Evolutionary conservation across 2,888 invertebrate genomes (phyloP).

Genomic region (Aleiodes leptofemur): DNA sequence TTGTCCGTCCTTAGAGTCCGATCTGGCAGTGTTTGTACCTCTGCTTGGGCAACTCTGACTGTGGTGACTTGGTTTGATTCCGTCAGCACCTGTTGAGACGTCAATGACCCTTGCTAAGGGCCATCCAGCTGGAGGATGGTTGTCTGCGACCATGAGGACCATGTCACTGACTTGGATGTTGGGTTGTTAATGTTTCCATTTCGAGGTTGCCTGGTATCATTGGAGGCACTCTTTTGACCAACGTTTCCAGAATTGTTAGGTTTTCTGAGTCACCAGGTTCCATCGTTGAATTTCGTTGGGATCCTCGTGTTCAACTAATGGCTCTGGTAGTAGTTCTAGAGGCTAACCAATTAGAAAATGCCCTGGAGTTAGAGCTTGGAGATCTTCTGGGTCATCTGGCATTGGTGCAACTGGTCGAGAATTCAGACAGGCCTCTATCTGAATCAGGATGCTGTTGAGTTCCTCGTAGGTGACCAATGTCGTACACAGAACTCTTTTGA

Average conservation of each 20-base stretch:
- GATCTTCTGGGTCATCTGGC: conserved; percentile 16
- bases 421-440: conserved; percentile 6
- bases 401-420: neutral
- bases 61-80: neutral
- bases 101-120: neutral
- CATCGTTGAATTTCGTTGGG: neutral
- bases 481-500: neutral
- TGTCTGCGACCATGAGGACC: neutral
- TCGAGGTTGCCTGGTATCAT: neutral
- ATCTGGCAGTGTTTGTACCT: neutral
- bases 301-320: neutral
- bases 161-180: neutral
- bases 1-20: neutral
- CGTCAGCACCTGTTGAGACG: neutral
- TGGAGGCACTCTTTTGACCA: conserved; percentile 7
- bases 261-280: conserved; percentile 6
- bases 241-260: conserved; percentile 3
- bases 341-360: neutral
- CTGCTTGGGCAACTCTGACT: neutral
- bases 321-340: conserved; percentile 7
- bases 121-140: neutral
- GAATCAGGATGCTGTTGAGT: no score
- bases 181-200: neutral
- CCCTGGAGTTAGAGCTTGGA: neutral
- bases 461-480: no score